phyloP scores from a whole-genome alignment of 1,140 invertebrate genomes.

The Zelostemma sp. region DNA sequence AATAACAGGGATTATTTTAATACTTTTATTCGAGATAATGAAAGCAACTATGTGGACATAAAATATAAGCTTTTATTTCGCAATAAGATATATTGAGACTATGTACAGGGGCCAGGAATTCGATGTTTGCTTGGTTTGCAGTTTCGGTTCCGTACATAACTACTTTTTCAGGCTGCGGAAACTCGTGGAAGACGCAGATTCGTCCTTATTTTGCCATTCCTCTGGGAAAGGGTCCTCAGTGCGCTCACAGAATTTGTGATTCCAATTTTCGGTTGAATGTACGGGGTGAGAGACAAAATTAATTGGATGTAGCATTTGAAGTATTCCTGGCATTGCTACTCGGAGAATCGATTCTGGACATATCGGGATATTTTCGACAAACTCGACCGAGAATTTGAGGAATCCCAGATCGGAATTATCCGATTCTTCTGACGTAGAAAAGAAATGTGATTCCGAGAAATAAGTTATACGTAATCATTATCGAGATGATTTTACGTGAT shows the following conservation, averaged over 20 bases:
- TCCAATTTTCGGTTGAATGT: slow-evolving; percentile 40
- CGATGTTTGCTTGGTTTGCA: slow-evolving; percentile 13
- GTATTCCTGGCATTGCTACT: slow-evolving; percentile 23
- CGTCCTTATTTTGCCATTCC: slow-evolving; percentile 32
- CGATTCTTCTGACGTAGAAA: no score
- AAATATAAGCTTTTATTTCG: not conserved
- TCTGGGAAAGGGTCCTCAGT: slow-evolving; percentile 37
- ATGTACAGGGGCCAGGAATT: not conserved
- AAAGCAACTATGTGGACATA: not conserved
- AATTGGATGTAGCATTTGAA: slow-evolving; percentile 38
- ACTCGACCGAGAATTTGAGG: not conserved
- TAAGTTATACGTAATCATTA: no score
- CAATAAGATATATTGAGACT: not conserved
- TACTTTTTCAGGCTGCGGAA: slow-evolving; percentile 46
- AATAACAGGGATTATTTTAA: not conserved
- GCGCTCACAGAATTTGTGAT: slow-evolving; percentile 50
- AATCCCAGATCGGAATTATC: not conserved
- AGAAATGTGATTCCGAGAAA: no score
- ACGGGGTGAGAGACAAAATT: slow-evolving; percentile 22
- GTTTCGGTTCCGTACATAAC: slow-evolving; percentile 14
- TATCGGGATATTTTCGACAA: slow-evolving; percentile 37
- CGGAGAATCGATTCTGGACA: slow-evolving; percentile 29
- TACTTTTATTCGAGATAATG: not conserved
- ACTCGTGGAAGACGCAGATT: slow-evolving; percentile 27
- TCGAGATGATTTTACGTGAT: no score